Base-by-base conservation (phyloP, 2,113 vertebrate species). In the Seriola rivoliana region DNA sequence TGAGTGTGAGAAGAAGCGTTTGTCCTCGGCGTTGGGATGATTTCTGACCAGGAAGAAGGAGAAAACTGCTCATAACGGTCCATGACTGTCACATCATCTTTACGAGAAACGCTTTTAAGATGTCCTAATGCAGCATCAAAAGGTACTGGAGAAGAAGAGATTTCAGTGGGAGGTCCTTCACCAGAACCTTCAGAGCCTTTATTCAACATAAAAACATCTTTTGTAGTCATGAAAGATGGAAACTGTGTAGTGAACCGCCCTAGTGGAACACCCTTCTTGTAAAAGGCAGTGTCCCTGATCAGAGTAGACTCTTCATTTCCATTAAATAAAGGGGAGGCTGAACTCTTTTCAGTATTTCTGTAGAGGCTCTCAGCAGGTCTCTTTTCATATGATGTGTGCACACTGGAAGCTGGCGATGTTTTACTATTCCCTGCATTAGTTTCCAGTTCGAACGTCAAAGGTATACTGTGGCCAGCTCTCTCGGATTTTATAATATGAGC, bases 191-290 rank as follows among this genome's bases (percentile, higher is more conserved):
- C 60, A 71, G 78, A 64, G 67, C 17, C 17, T 84, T 82, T 64
- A 55, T 75, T 84, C 29, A 81, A 36, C 21, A 63, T 52, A 25
- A 85, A 59, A 21, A 36, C 38, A 36, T 67, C 64, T 72, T 87
- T 78, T 73, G 67, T 77, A 55, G 78, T 75, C 21, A 62, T 79
- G 12, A 84, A 69, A 84, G 73, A 77, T 54, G 73, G 66, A 57
- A 78, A 59, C 16, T 36, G 70, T 69, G 79, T 67, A 54, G 66
- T 73, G 36, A 85, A 40, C 58, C 71, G 50, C 46, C 32, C 59
- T 73, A 57, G 67, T 34, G 46, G 32, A 78, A 71, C 14, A 40
- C 50, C 58, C 57, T 69, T 80, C 63, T 57, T 82, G 68, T 83
- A 19, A 76, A 84, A 76, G 1, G 8, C 9, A 10, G 14, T 8